Evolutionary conservation across 2,888 invertebrate species (phyloP), one percentile per base, ranked within the genome.

Genomic region (Criorhina ranunculi): DNA sequence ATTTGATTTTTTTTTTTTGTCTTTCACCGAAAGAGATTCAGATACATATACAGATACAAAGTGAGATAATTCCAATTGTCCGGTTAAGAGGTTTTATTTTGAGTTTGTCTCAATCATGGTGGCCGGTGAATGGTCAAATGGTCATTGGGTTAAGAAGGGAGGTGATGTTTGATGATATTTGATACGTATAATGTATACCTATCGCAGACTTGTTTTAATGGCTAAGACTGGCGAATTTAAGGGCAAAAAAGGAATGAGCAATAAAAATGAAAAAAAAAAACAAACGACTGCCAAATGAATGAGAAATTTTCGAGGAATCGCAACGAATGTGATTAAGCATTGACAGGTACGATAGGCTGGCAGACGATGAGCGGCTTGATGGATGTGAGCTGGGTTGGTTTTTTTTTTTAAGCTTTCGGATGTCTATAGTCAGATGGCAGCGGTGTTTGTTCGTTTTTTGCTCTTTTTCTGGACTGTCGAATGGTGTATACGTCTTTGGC

Each of bases 291-390:
- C 17, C 44, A 46, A 46, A 49, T 35, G 51, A 42, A 64, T 37
- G 24, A 31, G 57, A 64, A 57, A 51, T 60, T 72, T n/a, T 37
- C 67, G 24, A 8, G 49, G 75, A 80, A 67, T 42, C 24, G 42
- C 40, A 49, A 49, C 49, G 33, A 64, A 70, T 78, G 64, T 72
- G 69, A 76, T 75, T 81, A 70, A 44, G 62, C 57, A 81, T 69
- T 81, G 80, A 81, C 62, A 69, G 80, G 55, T 69, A 69, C 44
- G 42, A 60, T 29, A 57, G 24, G 24, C 62, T 17, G 67, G 37
- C 46, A 9, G 40, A 12, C 31, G 15, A n/a, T 24, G 15, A 42
- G 59, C 59, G 53, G 53, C n/a, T 42, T 62, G 67, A 69, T 80
- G 35, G 46, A 55, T 75, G 51, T 46, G 44, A 60, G 33, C 33